Evolutionary conservation across 2,888 invertebrate species (phyloP), one percentile per base, ranked within the genome.

Genomic region (Drosophila paracracens): DNA sequence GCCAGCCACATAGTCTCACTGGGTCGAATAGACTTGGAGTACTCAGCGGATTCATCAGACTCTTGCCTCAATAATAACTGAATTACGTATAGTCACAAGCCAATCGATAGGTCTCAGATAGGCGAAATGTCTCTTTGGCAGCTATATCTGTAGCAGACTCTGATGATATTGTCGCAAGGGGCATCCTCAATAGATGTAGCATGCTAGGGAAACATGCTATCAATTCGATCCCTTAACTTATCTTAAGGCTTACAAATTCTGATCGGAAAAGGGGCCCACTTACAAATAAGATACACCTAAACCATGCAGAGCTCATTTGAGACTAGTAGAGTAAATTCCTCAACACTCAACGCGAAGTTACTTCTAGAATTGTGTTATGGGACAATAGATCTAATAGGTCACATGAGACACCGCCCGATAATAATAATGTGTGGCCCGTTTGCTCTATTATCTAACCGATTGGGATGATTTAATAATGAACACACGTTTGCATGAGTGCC

Each of bases 391-490:
- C 21, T 8, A 7, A 46, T 16, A 46, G 4, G 7, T 2, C 8
- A 25, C 46, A 46, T 21, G 4, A 46, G 16, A 16, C 16, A 8
- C 16, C 8, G 8, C 4, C 16, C 13, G 31, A 31, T 31, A 21
- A 18, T 18, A 16, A 18, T 18, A 57, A 1, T 16, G 16, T 40
- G 29, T 56, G 7, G 8, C 29, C 40, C 13, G 56, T n/a, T 56
- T 16, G 40, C 21, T 57, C 16, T 31, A 43, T 51, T 57, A 57
- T 40, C 46, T 43, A 46, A 56, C 48, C 25, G 31, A 54, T 53
- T 64, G 53, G 50, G 48, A 50, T 68, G 31, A 68, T 31, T 62
- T 62, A 61, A 77, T 59, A 59, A 58, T 48, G 64, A 50, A 51
- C 35, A 53, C 16, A 63, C 35, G 27, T 21, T 21, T 38, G 43